Evolutionary conservation across 2,888 invertebrate genomes (phyloP), one percentile per base, ranked within the genome.

Genomic region (Sarcophaga variegata): DNA sequence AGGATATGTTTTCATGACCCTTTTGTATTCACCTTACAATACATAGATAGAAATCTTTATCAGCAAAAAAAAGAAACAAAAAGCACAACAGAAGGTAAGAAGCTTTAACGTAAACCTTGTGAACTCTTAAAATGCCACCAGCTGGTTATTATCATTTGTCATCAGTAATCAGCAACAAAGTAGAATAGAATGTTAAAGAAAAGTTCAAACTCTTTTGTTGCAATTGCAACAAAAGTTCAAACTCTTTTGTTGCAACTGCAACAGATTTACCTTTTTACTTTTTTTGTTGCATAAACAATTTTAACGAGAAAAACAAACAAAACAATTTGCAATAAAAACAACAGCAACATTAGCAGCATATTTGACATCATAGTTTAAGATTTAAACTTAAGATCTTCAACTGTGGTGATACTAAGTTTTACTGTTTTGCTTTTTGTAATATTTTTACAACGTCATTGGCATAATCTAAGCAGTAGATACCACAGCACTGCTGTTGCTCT

Each of bases 141-240:
- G 54, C 64, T 49, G 64, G 64, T 27, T 22, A 14, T 49, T 27
- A 59, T 66, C 37, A 76, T 66, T 76, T 76, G 64, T 67, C 76
- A 54, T 4, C 17, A 17, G 17, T 2, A 37, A 37, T 37, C 37
- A 37, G 37, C 37, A 37, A 37, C 37, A 37, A 37, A 37, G 37
- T 37, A 2, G 10, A 37, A 37, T 0, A 37, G 37, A 37, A 14
- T 17, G 54, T 54, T 1, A 49, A 14, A 76, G 49, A 54, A 66
- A 66, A 37, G 5, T 64, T 64, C 17, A 37, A 54, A 47, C 49
- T 17, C 45, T 63, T 5, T 75, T 75, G 27, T 10, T 25, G 22
- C 25, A 22, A 4, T 10, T 20, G 54, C 6, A 25, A 75, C 27
- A 14, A 66, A 66, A 37, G 5, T 64, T 64, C 17, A 37, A 54